phyloP scores from a whole-genome alignment of 2,113 vertebrate genomes.

The rat (Rattus norvegicus) region GRCr8 NC_086031.1:54226001-54226500 shows the following conservation, averaged over 20 bases:
- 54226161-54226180: not conserved
- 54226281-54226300: slow-evolving; percentile 36
- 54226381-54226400: slow-evolving; percentile 22
- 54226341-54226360: slow-evolving; percentile 19
- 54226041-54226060: not conserved
- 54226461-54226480: slow-evolving; percentile 73
- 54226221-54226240: not conserved
- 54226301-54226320: slow-evolving; percentile 39
- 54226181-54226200: not conserved
- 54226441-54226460: slow-evolving; percentile 67
- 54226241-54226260: not conserved
- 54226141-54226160: not conserved
- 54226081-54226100: not conserved
- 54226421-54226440: slow-evolving; percentile 67
- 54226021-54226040: not conserved
- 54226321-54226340: not conserved
- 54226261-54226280: not conserved
- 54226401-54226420: slow-evolving; percentile 60
- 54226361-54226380: slow-evolving; percentile 51
- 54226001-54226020: not conserved
- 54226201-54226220: not conserved
- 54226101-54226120: not conserved
- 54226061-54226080: not conserved
- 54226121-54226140: not conserved
- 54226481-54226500: slow-evolving; percentile 74